Evolutionary conservation across 2,888 invertebrate species (phyloP).

Genomic region (Eudasyphora cyanicolor): DNA sequence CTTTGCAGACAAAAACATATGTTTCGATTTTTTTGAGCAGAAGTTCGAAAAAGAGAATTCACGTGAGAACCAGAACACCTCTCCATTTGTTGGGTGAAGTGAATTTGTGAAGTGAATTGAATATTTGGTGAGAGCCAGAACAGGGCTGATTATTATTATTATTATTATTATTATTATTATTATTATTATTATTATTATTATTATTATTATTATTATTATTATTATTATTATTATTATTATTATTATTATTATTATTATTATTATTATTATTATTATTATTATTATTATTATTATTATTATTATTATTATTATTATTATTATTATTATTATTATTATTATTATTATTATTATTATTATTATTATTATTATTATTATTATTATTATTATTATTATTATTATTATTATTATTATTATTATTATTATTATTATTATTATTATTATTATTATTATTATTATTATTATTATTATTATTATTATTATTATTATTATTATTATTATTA

Average conservation of each 20-base stretch:
- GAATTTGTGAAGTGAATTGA: too few relatives aligned
- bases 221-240: background rate
- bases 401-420: background rate
- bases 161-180: background rate
- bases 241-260: background rate
- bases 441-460: background rate
- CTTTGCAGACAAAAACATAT: too few relatives aligned
- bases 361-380: background rate
- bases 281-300: background rate
- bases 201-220: background rate
- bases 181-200: background rate
- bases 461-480: background rate
- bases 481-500: background rate
- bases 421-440: background rate
- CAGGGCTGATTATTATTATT: too few relatives aligned
- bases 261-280: background rate
- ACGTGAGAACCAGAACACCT: too few relatives aligned
- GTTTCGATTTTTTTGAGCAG: too few relatives aligned
- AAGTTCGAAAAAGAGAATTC: too few relatives aligned
- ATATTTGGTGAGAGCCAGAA: too few relatives aligned
- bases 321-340: background rate
- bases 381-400: background rate
- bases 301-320: background rate
- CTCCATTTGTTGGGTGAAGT: too few relatives aligned
- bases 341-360: background rate